Evolutionary conservation across 1,140 invertebrate species (phyloP).

Genomic region (Halictus rubicundus): DNA sequence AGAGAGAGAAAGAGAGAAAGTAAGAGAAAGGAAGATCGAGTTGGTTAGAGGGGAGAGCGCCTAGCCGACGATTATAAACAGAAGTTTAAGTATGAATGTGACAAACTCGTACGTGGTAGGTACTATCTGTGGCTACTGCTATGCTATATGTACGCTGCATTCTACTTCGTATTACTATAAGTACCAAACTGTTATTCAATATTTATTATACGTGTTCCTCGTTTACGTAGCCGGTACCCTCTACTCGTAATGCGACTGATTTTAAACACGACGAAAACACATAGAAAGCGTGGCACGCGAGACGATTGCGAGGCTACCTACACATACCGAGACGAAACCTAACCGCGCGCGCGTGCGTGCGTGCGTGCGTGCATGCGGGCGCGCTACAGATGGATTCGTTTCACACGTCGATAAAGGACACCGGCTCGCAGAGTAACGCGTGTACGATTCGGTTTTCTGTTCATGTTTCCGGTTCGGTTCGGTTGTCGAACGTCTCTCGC

Average conservation of each 20-base stretch:
- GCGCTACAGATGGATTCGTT: constrained; percentile 15
- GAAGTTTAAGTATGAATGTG: constrained; percentile 54
- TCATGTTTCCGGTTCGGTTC: not conserved
- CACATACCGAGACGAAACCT: not conserved
- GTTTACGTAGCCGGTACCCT: constrained; percentile 64
- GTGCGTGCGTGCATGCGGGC: too few species aligned
- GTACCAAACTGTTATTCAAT: constrained; percentile 70
- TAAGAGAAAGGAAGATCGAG: constrained; percentile 15
- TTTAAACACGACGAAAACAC: constrained; percentile 37
- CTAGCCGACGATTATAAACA: constrained; percentile 31
- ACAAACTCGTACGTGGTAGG: constrained; percentile 63
- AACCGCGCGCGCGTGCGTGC: too few species aligned
- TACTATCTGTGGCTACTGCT: constrained; percentile 67
- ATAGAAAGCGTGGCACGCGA: not conserved
- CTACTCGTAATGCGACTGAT: constrained; percentile 62
- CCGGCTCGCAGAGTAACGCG: not conserved
- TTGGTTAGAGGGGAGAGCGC: constrained; percentile 11
- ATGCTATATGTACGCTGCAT: constrained; percentile 71
- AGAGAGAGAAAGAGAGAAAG: not conserved
- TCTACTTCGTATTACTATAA: constrained; percentile 72
- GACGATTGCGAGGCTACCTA: constrained; percentile 28
- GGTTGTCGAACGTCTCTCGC: too few species aligned
- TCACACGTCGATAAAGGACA: constrained; percentile 9
- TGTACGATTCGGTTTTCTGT: not conserved
- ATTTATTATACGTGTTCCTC: constrained; percentile 75